Evolutionary conservation across 2,797 vertebrate genomes (phyloP).

Genomic region (Denticeps clupeoides): DNA sequence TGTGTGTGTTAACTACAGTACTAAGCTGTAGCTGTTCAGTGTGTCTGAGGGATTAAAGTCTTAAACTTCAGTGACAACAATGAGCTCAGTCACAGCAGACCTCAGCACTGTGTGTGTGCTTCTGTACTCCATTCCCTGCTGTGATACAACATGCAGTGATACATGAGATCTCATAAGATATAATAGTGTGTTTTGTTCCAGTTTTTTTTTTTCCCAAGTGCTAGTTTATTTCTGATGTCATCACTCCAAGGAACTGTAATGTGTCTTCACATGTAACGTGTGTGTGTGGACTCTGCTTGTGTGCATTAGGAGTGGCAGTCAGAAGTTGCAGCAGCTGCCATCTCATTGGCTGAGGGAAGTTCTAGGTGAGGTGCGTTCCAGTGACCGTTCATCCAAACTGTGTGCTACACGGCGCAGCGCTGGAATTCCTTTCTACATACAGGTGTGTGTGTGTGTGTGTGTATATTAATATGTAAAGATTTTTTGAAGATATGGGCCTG

Average conservation of each 20-base stretch:
- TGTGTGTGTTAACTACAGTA: too few species aligned
- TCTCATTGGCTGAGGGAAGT: constrained; percentile 71
- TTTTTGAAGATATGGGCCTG: too few species aligned
- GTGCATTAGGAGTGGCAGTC: constrained; percentile 62
- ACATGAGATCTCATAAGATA: too few species aligned
- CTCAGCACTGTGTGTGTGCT: too few species aligned
- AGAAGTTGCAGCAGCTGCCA: constrained; percentile 68
- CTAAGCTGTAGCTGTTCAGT: too few species aligned
- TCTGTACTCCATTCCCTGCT: not conserved
- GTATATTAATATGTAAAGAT: not conserved
- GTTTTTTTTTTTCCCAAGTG: too few species aligned
- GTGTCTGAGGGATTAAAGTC: too few species aligned
- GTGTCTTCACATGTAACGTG: too few species aligned
- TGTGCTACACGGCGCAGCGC: constrained; percentile 92
- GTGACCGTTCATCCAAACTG: constrained; percentile 78
- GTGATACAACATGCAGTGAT: too few species aligned
- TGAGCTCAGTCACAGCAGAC: constrained; percentile 1
- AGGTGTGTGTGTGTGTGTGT: constrained; percentile 51
- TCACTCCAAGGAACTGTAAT: too few species aligned
- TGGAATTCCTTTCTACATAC: constrained; percentile 92
- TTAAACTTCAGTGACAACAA: not conserved
- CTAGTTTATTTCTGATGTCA: too few species aligned
- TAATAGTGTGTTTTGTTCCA: too few species aligned
- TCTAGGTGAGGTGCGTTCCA: constrained; percentile 79
- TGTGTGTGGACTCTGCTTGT: constrained; percentile 25